These are phyloP conservation scores for Microtus richardsoni DNA, from an alignment of 2,113 vertebrate species.

Conservation along the genomic window DNA sequence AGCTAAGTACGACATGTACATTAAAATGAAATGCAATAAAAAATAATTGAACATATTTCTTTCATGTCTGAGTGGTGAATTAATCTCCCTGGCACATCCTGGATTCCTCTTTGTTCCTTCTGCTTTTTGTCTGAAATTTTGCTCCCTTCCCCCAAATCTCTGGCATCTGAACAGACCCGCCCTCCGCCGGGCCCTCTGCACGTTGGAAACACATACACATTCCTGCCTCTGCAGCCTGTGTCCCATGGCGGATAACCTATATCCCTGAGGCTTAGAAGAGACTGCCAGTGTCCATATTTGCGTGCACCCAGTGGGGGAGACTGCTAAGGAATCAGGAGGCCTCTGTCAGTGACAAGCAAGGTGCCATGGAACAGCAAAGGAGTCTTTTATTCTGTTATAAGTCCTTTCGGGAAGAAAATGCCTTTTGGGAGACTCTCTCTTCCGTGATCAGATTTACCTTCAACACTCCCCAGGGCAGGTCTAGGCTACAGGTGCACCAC, in stretches of 20 bases:
- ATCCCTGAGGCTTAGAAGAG: background rate
- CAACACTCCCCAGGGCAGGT: background rate
- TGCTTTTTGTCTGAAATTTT: constrained; percentile 36
- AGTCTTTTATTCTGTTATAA: background rate
- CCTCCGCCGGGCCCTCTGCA: background rate
- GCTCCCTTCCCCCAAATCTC: background rate
- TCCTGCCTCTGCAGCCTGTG: background rate
- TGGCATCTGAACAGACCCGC: background rate
- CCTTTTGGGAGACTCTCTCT: background rate
- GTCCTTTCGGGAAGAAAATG: background rate
- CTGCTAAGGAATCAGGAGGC: too few species aligned
- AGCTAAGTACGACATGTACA: constrained; percentile 20
- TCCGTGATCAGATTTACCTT: background rate
- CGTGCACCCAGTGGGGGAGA: background rate
- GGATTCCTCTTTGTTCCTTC: constrained; percentile 30
- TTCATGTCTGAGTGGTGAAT: constrained; percentile 57
- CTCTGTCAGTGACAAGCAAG: background rate
- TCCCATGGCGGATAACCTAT: rapidly evolving
- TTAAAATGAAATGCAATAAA: constrained; percentile 74
- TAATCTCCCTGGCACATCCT: constrained; percentile 35
- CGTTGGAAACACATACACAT: background rate
- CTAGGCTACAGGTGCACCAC: background rate
- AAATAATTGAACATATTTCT: constrained; percentile 80
- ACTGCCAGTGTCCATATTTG: rapidly evolving
- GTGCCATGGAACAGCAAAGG: background rate